Conservation (phyloP, 2,888 invertebrate species). For the Archips xylosteana region DNA sequence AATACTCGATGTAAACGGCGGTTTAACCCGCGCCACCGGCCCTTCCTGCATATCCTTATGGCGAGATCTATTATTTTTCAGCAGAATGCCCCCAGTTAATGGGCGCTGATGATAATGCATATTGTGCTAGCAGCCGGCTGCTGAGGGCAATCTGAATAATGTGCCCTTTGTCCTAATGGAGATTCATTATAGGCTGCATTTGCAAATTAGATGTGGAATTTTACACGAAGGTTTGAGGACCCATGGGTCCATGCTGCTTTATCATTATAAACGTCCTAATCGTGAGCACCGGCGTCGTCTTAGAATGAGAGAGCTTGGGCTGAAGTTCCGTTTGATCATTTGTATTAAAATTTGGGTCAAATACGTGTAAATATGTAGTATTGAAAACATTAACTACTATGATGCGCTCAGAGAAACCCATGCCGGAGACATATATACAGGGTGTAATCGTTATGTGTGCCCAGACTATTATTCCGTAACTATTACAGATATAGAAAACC, state of each 20-base stretch:
- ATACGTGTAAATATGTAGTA: no score
- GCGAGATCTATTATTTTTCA: constrained; percentile 76
- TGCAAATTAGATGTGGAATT: constrained; percentile 45
- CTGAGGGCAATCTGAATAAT: constrained; percentile 77
- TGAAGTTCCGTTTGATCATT: no score
- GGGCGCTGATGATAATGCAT: constrained; percentile 73
- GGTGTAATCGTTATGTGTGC: no score
- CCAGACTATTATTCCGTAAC: no score
- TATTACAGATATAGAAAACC: no score
- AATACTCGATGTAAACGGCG: neutral
- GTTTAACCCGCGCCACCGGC: constrained; percentile 47
- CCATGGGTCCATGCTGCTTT: neutral
- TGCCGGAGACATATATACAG: no score
- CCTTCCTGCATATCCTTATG: constrained; percentile 62
- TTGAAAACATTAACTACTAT: no score
- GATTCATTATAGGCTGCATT: constrained; percentile 56
- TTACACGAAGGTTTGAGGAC: neutral
- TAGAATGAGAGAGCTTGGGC: no score
- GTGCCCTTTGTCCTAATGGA: constrained; percentile 61
- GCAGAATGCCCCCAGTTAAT: constrained; percentile 79
- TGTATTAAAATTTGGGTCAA: no score
- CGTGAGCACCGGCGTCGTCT: no score
- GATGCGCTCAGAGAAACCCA: no score
- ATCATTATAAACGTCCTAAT: neutral
- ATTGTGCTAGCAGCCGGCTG: constrained; percentile 62